A percentile compares a stretch with the other conserved stretches of the same genome.
Evolutionary conservation across 2,113 vertebrate species (phyloP).

Genomic region (Channa maculata): DNA sequence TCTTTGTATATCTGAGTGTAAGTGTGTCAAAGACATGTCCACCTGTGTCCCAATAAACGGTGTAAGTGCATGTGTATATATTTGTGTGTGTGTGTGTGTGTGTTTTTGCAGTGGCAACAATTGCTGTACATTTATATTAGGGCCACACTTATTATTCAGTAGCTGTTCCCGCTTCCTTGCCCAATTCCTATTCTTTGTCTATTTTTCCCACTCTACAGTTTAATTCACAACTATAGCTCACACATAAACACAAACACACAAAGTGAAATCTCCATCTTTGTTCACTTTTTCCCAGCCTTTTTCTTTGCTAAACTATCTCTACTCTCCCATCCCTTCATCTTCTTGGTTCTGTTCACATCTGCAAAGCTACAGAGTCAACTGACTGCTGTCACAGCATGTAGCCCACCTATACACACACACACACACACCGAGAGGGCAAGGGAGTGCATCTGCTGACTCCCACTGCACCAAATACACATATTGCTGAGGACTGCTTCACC

Average conservation of each 20-base stretch:
- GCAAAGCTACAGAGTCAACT: slow-evolving; percentile 54
- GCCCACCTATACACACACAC: not conserved
- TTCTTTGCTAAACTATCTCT: not conserved
- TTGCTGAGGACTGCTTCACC: slow-evolving; percentile 38
- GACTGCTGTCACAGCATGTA: slow-evolving; percentile 70
- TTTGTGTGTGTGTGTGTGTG: not conserved
- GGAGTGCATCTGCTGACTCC: slow-evolving; percentile 51
- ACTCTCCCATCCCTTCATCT: slow-evolving; percentile 30
- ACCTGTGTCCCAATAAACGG: slow-evolving; percentile 10
- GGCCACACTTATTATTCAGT: slow-evolving; percentile 25
- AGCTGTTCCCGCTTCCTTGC: slow-evolving; percentile 16
- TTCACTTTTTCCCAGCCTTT: not conserved
- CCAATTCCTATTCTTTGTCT: slow-evolving; percentile 15
- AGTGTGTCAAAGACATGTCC: slow-evolving; percentile 16
- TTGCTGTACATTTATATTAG: slow-evolving; percentile 42
- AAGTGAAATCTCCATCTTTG: not conserved
- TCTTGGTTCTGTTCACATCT: slow-evolving; percentile 37
- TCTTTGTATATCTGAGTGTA: slow-evolving; percentile 15
- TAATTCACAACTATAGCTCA: not conserved
- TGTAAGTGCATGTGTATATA: not conserved
- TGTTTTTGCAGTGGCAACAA: not conserved
- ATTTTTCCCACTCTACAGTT: slow-evolving; percentile 3
- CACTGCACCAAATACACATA: slow-evolving; percentile 35
- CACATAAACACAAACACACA: slow-evolving; percentile 8
- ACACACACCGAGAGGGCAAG: slow-evolving; percentile 6